Evolutionary conservation across 2,113 vertebrate genomes (phyloP).

Genomic region (Rhipidura dahli): DNA sequence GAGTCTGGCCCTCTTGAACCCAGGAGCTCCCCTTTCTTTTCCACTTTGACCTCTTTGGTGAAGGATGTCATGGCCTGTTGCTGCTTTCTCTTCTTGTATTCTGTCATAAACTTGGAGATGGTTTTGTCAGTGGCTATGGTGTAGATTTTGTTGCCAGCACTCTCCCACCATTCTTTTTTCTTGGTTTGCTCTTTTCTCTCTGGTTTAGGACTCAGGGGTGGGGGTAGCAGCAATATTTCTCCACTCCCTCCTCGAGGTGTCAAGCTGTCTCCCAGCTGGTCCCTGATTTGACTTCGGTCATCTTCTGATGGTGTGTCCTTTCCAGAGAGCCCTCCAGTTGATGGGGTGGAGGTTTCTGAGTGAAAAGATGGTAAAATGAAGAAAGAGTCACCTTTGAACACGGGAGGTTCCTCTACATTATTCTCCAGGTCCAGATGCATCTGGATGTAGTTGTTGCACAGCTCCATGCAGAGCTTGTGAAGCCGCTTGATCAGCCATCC

Average conservation of each 20-base stretch:
- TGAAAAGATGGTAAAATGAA: conserved; percentile 90
- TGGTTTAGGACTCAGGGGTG: conserved; percentile 68
- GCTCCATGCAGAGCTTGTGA: conserved; percentile 92
- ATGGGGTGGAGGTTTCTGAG: conserved; percentile 88
- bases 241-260: conserved; percentile 68
- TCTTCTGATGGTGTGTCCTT: conserved; percentile 90
- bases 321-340: conserved; percentile 81
- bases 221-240: conserved; percentile 67
- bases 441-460: conserved; percentile 95
- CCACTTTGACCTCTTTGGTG: conserved; percentile 83
- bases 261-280: conserved; percentile 67
- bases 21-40: conserved; percentile 74
- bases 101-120: conserved; percentile 91
- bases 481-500: conserved; percentile 91
- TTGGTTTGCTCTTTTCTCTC: conserved; percentile 74
- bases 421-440: conserved; percentile 93
- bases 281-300: conserved; percentile 72
- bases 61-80: conserved; percentile 83
- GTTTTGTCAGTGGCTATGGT: conserved; percentile 93
- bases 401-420: conserved; percentile 77
- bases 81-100: conserved; percentile 93
- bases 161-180: conserved; percentile 98
- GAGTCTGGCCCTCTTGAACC: conserved; percentile 77
- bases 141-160: conserved; percentile 91
- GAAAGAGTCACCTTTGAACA: conserved; percentile 76